Conservation (phyloP, 2,888 invertebrate species). For the Tetragonula carbonaria region DNA sequence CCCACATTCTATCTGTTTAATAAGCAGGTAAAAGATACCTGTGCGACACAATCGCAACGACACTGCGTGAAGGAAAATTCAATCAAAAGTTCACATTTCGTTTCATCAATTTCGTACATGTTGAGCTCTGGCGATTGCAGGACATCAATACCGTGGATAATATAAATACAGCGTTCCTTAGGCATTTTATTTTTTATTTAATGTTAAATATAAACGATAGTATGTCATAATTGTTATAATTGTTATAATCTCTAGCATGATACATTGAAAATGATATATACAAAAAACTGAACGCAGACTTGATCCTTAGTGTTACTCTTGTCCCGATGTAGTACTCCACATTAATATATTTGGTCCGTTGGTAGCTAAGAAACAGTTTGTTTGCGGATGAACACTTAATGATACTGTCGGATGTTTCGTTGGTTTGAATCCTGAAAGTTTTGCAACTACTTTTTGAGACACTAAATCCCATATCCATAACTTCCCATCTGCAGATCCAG, state of each 20-base stretch:
- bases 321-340: slow-evolving; percentile 85
- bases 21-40: slow-evolving; percentile 4
- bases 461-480: slow-evolving; percentile 96
- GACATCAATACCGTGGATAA: not conserved
- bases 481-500: slow-evolving; percentile 95
- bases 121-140: not conserved
- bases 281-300: not conserved
- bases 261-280: not conserved
- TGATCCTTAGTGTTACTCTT: slow-evolving; percentile 22
- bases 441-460: slow-evolving; percentile 86
- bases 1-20: slow-evolving; percentile 31
- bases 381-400: slow-evolving; percentile 92
- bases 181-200: not conserved
- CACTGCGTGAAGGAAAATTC: not conserved
- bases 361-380: slow-evolving; percentile 89
- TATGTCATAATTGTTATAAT: not conserved
- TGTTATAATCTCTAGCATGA: not conserved
- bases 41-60: not conserved
- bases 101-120: not conserved
- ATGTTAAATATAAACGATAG: not conserved
- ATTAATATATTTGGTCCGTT: slow-evolving; percentile 89
- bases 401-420: slow-evolving; percentile 85
- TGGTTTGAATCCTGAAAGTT: slow-evolving; percentile 81
- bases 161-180: not conserved
- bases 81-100: not conserved